A percentile compares a stretch with the other conserved stretches of the same genome.
Evolutionary conservation across 2,797 vertebrate species (phyloP).

Genomic region (Momotus momota): DNA sequence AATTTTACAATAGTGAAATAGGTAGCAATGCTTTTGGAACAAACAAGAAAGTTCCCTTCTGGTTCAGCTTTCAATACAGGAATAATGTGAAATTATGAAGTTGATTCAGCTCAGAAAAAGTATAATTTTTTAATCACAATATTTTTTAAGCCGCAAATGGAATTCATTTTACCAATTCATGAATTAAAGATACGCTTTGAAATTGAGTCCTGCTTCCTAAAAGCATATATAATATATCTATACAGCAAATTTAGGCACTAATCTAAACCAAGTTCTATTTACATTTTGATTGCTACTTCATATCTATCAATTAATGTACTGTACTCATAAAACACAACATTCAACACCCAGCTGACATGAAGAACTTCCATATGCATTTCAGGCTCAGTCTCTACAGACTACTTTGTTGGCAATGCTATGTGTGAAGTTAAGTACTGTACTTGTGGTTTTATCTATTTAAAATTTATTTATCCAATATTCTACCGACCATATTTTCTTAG

Average conservation of each 20-base stretch:
- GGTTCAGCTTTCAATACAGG: background rate
- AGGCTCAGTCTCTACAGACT: background rate
- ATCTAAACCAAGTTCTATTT: conserved; percentile 59
- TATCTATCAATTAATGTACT: conserved; percentile 61
- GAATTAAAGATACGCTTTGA: conserved; percentile 64
- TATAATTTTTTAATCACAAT: conserved; percentile 47
- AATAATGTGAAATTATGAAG: conserved; percentile 31
- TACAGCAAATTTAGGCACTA: conserved; percentile 26
- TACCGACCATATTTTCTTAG: background rate
- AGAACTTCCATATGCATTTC: conserved; percentile 13
- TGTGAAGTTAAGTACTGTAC: background rate
- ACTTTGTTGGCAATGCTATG: background rate
- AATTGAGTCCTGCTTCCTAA: conserved; percentile 51
- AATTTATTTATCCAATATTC: background rate
- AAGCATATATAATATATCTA: conserved; percentile 43
- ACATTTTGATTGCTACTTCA: conserved; percentile 62
- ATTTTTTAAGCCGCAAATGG: conserved; percentile 54
- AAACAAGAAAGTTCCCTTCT: background rate
- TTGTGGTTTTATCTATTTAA: conserved; percentile 16
- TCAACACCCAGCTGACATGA: conserved; percentile 16
- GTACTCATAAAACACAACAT: conserved; percentile 60
- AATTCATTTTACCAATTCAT: conserved; percentile 62
- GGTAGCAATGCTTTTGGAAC: background rate
- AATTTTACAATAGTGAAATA: background rate
- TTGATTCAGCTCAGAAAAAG: conserved; percentile 20